Evolutionary conservation across 2,888 invertebrate species (phyloP).

Genomic region (Thumatha senex): DNA sequence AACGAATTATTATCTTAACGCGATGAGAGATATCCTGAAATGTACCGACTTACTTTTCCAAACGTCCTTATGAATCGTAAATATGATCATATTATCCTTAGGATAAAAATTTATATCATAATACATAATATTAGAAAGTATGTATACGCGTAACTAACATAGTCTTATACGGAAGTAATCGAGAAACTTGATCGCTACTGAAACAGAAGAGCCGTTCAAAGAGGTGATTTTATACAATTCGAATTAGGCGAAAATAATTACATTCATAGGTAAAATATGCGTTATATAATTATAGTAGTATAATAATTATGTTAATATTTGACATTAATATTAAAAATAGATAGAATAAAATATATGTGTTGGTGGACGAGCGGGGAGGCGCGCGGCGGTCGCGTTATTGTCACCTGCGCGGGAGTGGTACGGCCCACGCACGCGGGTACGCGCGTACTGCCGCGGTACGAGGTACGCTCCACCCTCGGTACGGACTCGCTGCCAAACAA

Average conservation of each 20-base stretch:
- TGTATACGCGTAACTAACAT: conserved; percentile 81
- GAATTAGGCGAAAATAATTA: conserved; percentile 83
- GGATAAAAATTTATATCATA: conserved; percentile 81
- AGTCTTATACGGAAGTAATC: conserved; percentile 81
- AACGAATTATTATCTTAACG: conserved; percentile 81
- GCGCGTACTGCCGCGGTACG: conserved; percentile 12
- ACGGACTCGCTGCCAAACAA: conserved; percentile 42
- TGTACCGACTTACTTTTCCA: conserved; percentile 75
- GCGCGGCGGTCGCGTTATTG: conserved; percentile 66
- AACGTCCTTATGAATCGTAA: conserved; percentile 77
- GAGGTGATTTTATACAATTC: conserved; percentile 82
- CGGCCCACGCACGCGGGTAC: conserved; percentile 4
- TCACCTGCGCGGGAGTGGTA: conserved; percentile 47
- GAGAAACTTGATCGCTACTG: conserved; percentile 76
- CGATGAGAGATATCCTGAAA: conserved; percentile 81
- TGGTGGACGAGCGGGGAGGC: conserved; percentile 77
- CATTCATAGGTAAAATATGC: conserved; percentile 82
- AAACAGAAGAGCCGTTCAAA: conserved; percentile 77
- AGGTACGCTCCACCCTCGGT: conserved; percentile 28
- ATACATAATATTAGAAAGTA: conserved; percentile 81
- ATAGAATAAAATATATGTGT: conserved; percentile 82
- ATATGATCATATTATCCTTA: conserved; percentile 81
- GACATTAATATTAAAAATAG: conserved; percentile 83
- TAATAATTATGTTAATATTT: conserved; percentile 82
- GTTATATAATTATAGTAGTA: conserved; percentile 74